These are phyloP conservation scores for Fundulus diaphanus DNA, from an alignment of 2,797 vertebrate genomes.

Conservation along the genomic window DNA sequence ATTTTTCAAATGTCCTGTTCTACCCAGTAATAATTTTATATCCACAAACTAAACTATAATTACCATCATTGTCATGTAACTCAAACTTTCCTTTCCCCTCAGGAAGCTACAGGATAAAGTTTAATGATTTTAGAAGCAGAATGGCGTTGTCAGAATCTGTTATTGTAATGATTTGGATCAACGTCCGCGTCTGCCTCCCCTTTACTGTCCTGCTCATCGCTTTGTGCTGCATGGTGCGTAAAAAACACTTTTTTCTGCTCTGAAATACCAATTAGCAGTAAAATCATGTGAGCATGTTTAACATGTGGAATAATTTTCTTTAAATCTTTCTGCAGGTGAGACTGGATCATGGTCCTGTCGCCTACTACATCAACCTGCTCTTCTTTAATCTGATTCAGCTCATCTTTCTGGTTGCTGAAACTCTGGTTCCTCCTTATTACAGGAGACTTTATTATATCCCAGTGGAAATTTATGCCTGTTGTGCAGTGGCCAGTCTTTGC, in stretches of 20 bases:
- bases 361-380: slow-evolving; percentile 16
- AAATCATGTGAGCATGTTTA: not conserved
- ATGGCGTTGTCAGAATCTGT: not conserved
- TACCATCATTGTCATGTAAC: not conserved
- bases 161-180: slow-evolving; percentile 1
- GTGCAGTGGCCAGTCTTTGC: not conserved
- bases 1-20: too few species aligned
- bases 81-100: not conserved
- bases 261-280: not conserved
- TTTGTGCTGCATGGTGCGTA: slow-evolving; percentile 5
- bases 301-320: not conserved
- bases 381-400: not conserved
- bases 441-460: not conserved
- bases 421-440: not conserved
- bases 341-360: not conserved
- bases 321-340: not conserved
- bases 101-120: not conserved
- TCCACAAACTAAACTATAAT: too few species aligned
- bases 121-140: too few species aligned
- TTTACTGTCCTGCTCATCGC: slow-evolving; percentile 10
- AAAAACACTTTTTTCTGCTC: not conserved
- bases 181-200: slow-evolving; percentile 9
- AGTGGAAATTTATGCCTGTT: not conserved
- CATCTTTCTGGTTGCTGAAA: not conserved
- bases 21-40: too few species aligned